Evolutionary conservation across 2,888 invertebrate species (phyloP).

Genomic region (Limnephilus auricula): DNA sequence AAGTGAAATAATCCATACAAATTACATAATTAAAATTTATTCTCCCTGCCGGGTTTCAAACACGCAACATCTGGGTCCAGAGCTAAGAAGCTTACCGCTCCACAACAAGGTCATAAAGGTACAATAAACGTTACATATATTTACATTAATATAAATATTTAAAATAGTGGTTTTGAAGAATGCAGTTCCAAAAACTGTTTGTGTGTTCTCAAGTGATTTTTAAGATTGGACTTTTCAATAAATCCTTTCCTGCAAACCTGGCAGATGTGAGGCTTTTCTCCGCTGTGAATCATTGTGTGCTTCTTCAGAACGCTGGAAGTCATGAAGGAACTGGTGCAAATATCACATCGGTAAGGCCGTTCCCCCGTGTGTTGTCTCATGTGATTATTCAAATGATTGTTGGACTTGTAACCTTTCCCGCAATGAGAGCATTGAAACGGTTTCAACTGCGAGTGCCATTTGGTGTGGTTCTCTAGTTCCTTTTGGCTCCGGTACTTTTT

Average conservation of each 20-base stretch:
- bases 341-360: slow-evolving; percentile 59
- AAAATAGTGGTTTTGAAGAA: slow-evolving; percentile 26
- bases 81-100: neutral
- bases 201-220: slow-evolving; percentile 64
- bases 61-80: no score
- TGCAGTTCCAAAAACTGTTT: slow-evolving; percentile 25
- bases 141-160: neutral
- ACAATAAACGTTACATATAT: neutral
- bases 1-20: neutral
- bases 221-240: slow-evolving; percentile 66
- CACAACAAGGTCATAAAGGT: neutral
- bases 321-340: slow-evolving; percentile 65
- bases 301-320: slow-evolving; percentile 64
- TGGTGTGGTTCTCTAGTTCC: slow-evolving; percentile 58
- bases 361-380: slow-evolving; percentile 62
- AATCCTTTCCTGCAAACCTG: slow-evolving; percentile 64
- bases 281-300: slow-evolving; percentile 65
- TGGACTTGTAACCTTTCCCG: slow-evolving; percentile 57
- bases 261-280: slow-evolving; percentile 65
- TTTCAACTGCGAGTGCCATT: slow-evolving; percentile 60
- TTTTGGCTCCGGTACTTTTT: slow-evolving; percentile 57
- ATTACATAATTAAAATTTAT: neutral
- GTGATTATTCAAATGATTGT: slow-evolving; percentile 57
- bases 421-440: slow-evolving; percentile 58
- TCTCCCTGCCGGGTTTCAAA: no score